phyloP scores from a whole-genome alignment of 2,113 vertebrate species.

The Oncorhynchus masou region DNA sequence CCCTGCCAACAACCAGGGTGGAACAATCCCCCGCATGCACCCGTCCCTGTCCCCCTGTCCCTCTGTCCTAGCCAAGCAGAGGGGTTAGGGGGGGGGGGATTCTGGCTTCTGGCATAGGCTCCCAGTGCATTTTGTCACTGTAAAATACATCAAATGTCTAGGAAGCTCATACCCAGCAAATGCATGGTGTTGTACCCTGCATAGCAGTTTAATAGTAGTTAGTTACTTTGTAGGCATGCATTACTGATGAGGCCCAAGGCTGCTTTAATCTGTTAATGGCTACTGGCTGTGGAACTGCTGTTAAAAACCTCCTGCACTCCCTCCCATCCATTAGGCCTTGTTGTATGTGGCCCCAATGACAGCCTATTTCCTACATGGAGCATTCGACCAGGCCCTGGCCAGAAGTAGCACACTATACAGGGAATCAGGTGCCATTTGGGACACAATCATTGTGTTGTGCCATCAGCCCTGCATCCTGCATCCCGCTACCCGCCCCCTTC shows the following conservation, averaged over 20 bases:
- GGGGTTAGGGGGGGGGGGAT: conserved; percentile 1
- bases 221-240: conserved; percentile 45
- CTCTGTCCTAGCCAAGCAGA: not conserved
- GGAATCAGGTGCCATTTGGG: conserved; percentile 34
- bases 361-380: too few relatives aligned
- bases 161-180: not conserved
- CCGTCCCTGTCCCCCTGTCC: not conserved
- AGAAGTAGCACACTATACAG: too few relatives aligned
- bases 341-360: conserved; percentile 50
- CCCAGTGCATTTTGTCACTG: not conserved
- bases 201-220: conserved; percentile 52
- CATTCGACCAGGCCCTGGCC: too few relatives aligned
- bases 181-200: not conserved
- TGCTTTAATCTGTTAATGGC: conserved; percentile 57
- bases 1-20: conserved; percentile 48
- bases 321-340: conserved; percentile 57
- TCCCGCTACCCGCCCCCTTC: conserved; percentile 51
- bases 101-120: not conserved
- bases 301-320: conserved; percentile 26
- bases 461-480: too few relatives aligned
- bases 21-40: conserved; percentile 5
- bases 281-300: conserved; percentile 32
- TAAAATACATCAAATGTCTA: not conserved
- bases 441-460: conserved; percentile 26
- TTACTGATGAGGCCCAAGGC: conserved; percentile 50